phyloP scores from a whole-genome alignment of 2,888 invertebrate genomes.

The Cryptocephalus moraei region DNA sequence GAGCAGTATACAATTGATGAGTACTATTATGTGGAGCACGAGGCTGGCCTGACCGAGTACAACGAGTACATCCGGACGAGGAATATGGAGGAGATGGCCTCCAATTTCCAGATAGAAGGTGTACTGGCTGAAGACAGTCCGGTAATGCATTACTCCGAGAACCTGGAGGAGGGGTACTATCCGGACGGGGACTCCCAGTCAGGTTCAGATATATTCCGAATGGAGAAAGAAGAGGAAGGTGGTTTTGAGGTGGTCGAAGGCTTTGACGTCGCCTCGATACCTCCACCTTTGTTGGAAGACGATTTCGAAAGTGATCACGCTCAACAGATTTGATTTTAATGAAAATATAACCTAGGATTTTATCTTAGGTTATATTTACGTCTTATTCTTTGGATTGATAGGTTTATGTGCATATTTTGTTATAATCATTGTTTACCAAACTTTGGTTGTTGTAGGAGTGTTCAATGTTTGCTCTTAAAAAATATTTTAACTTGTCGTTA shows the following conservation, averaged over 20 bases:
- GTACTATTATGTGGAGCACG: slow-evolving; percentile 32
- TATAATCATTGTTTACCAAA: slow-evolving; percentile 16
- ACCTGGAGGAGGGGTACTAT: slow-evolving; percentile 51
- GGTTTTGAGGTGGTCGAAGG: slow-evolving; percentile 61
- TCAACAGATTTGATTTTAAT: slow-evolving; percentile 37
- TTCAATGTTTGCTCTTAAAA: slow-evolving; percentile 15
- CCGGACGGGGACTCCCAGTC: slow-evolving; percentile 49
- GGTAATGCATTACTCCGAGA: slow-evolving; percentile 25
- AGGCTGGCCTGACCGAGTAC: slow-evolving; percentile 27
- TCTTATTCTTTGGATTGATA: slow-evolving; percentile 18
- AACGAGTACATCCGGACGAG: slow-evolving; percentile 30
- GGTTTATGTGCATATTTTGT: slow-evolving; percentile 12
- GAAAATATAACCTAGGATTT: slow-evolving; percentile 20
- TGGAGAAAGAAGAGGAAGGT: slow-evolving; percentile 41
- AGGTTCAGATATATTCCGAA: slow-evolving; percentile 39
- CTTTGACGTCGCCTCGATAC: slow-evolving; percentile 64
- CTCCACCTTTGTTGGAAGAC: slow-evolving; percentile 67
- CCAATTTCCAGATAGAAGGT: slow-evolving; percentile 30
- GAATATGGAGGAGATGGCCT: slow-evolving; percentile 33
- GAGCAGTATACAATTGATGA: slow-evolving; percentile 33
- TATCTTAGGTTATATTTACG: slow-evolving; percentile 13
- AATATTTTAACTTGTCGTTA: too few relatives aligned
- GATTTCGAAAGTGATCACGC: slow-evolving; percentile 52
- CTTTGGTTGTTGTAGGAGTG: slow-evolving; percentile 16
- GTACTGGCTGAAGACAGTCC: slow-evolving; percentile 22